Conservation (phyloP, 1,140 invertebrate genomes). For the Formica exsecta region DNA sequence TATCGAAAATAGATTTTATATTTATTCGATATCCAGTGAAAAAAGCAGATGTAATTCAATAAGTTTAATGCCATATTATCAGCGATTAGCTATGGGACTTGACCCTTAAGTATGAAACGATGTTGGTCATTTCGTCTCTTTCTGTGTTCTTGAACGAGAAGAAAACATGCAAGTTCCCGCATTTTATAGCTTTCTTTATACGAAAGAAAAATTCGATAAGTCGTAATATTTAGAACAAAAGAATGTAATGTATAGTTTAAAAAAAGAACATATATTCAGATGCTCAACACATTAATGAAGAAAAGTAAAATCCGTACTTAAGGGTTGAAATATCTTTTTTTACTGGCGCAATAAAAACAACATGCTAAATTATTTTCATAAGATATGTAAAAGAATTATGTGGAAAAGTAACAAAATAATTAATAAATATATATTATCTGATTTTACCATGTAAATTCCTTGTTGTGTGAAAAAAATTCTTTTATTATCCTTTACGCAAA, state of each 20-base stretch:
- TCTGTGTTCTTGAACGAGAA: background rate
- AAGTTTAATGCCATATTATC: conserved; percentile 25
- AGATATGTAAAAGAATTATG: conserved; percentile 29
- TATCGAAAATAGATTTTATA: conserved; percentile 32
- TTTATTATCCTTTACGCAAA: conserved; percentile 7
- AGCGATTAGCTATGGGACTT: background rate
- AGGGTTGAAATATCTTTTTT: conserved; percentile 18
- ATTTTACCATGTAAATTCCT: background rate
- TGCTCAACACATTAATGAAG: background rate
- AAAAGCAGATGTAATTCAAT: conserved; percentile 35
- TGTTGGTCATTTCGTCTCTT: background rate
- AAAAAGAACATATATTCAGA: background rate
- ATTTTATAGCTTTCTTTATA: background rate
- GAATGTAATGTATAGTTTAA: background rate
- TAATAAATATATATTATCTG: conserved; percentile 1
- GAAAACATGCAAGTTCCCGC: background rate
- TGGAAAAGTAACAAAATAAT: conserved; percentile 42
- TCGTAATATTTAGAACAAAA: background rate
- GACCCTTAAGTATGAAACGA: conserved; percentile 52
- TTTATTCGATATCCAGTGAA: background rate
- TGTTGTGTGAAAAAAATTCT: background rate
- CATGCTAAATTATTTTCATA: background rate
- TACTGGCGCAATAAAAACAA: conserved; percentile 3
- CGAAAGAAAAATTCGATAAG: background rate
- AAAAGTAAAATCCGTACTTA: conserved; percentile 49